A percentile compares a stretch with the other conserved stretches of the same genome.
Evolutionary conservation across 1,140 invertebrate genomes (phyloP).

Genomic region (Trachymyrmex septentrionalis): DNA sequence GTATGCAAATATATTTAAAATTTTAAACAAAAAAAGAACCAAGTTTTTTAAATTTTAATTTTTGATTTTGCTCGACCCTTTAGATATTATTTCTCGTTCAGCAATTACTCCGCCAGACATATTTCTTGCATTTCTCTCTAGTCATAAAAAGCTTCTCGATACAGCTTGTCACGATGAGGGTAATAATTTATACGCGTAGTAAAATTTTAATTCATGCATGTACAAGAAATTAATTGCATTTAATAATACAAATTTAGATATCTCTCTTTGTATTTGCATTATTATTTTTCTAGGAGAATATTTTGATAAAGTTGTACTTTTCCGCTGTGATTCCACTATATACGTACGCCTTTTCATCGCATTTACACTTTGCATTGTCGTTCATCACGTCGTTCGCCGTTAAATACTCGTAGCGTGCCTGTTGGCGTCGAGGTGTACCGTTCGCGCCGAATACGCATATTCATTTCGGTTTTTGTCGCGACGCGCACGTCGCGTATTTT

Average conservation of each 20-base stretch:
- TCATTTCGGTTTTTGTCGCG: conserved; percentile 47
- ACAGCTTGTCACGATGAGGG: not conserved
- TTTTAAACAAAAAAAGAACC: conserved; percentile 18
- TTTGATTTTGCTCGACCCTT: not conserved
- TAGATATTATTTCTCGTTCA: not conserved
- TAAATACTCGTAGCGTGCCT: conserved; percentile 28
- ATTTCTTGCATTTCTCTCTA: not conserved
- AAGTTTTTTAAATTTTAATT: not conserved
- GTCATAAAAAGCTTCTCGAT: not conserved
- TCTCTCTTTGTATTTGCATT: not conserved
- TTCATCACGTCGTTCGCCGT: not conserved
- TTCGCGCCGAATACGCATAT: conserved; percentile 51
- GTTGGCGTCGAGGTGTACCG: not conserved
- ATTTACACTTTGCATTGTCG: conserved; percentile 14
- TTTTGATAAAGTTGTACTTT: not conserved
- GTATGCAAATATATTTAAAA: not conserved
- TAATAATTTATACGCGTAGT: not conserved
- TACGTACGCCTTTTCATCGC: not conserved
- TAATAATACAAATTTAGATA: not conserved
- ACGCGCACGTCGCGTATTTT: conserved; percentile 22
- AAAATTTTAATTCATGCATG: not conserved
- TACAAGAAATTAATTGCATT: not conserved
- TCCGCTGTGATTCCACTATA: not conserved
- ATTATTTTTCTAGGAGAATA: not conserved
- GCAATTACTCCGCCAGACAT: not conserved